Conservation (phyloP, 92 coral and sea anemone genomes). For the Pocillopora meandrina region DNA sequence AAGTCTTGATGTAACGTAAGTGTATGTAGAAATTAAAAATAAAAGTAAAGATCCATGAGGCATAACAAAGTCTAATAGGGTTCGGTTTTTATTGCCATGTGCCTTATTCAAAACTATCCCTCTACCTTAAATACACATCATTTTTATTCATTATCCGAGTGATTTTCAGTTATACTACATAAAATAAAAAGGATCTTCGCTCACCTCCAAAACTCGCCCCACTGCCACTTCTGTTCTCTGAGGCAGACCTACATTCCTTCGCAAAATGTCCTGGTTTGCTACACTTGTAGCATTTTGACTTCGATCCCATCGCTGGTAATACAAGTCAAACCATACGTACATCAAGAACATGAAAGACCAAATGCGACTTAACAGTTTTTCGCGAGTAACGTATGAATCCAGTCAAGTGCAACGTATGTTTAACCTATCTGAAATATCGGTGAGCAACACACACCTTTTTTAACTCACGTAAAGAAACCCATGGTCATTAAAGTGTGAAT, state of each 20-base stretch:
- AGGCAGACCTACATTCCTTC: slow-evolving; percentile 71
- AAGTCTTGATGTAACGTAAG: no score
- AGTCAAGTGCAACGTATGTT: no score
- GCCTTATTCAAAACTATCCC: no score
- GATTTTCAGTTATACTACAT: no score
- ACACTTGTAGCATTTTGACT: slow-evolving; percentile 74
- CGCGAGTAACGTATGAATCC: background rate
- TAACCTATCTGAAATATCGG: no score
- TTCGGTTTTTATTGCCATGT: no score
- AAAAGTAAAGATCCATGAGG: no score
- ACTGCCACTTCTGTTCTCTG: slow-evolving; percentile 21
- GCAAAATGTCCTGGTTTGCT: slow-evolving; percentile 89
- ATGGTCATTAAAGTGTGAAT: background rate
- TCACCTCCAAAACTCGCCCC: slow-evolving; percentile 69
- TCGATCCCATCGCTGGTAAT: slow-evolving; percentile 25
- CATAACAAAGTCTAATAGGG: no score
- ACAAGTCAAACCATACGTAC: background rate
- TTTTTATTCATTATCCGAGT: no score
- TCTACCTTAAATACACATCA: no score
- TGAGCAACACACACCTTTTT: no score
- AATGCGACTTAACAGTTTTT: background rate
- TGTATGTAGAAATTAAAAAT: no score
- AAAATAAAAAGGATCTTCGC: background rate
- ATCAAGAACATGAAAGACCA: background rate
- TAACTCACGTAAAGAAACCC: background rate